Base-by-base conservation (phyloP, 2,113 vertebrate genomes). In the Gallinago media region DNA sequence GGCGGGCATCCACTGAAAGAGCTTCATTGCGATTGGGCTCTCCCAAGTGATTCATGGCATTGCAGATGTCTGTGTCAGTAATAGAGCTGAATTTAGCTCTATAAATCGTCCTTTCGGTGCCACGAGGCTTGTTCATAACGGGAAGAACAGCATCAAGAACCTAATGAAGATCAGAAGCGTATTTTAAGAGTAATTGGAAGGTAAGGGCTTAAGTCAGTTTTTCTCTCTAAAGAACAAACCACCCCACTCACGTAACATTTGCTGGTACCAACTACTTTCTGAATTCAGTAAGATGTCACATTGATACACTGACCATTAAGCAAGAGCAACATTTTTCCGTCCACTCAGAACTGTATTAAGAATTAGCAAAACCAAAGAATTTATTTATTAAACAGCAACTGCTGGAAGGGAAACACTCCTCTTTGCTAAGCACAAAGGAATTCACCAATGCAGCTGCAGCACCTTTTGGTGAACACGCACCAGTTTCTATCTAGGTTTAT, bases 41-140 rank as follows among this genome's bases (percentile, higher is more conserved):
- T 20, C 99, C 99, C 52, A 99, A 92, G 50, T 85, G 93, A 90
- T 98, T 98, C 99, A 99, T 99, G 92, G 99, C 99, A 2, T 98
- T 99, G 94, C 98, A 99, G 97, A 99, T 99, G 97, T 99, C 99
- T 0, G 98, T 99, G 97, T 99, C 99, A 0, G 99, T 99, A 94
- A 99, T 99, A 89, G 99, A 99, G 96, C 99, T 99, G 97, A 99
- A 99, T 77, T 99, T 99, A 75, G 99, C 99, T 70, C 99, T 98
- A 75, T 98, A 99, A 34, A 99, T 94, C 0, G 74, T 99, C 87
- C 92, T 97, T 77, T 99, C 99, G 0, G 93, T 92, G 16, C 95
- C 26, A 19, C 96, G 94, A 36, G 97, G 56, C 36, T 98, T 98
- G 83, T 98, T 99, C 99, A 99, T 99, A 47, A 99, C 98, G 0